Conservation (phyloP, 2,888 invertebrate genomes). For the Reticulitermes lucifugus region DNA sequence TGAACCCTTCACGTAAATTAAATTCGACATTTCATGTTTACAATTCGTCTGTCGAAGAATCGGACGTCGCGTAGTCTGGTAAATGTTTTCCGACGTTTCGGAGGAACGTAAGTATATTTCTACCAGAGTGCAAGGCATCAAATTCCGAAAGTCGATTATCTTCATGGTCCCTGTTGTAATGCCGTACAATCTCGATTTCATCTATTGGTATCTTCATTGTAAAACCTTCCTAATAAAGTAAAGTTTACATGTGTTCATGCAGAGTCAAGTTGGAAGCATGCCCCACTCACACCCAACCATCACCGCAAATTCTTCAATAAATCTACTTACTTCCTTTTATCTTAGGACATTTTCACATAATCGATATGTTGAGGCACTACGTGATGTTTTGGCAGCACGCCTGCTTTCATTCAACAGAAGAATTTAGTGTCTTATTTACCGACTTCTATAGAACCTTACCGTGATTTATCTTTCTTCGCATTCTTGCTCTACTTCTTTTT, state of each 20-base stretch:
- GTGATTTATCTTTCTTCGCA: constrained; percentile 9
- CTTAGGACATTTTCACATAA: not conserved
- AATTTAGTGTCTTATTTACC: constrained; percentile 27
- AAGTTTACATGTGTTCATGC: not conserved
- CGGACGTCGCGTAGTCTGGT: too few relatives aligned
- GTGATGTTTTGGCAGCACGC: constrained; percentile 6
- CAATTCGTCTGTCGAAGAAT: too few relatives aligned
- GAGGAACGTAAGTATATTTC: too few relatives aligned
- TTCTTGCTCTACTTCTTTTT: constrained; percentile 22
- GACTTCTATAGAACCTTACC: not conserved
- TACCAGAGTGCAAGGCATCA: too few relatives aligned
- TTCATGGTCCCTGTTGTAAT: too few relatives aligned
- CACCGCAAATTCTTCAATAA: constrained; percentile 24
- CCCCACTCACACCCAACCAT: not conserved
- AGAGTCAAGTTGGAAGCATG: not conserved
- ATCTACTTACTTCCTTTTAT: not conserved
- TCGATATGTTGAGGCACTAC: not conserved
- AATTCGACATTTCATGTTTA: too few relatives aligned
- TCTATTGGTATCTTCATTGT: not conserved
- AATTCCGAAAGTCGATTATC: too few relatives aligned
- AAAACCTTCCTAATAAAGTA: not conserved
- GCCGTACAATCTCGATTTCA: too few relatives aligned
- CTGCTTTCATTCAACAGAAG: constrained; percentile 1
- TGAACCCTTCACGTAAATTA: too few relatives aligned
- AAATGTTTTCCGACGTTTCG: too few relatives aligned